phyloP scores from a whole-genome alignment of 2,113 vertebrate species.

The Callionymus lyra region DNA sequence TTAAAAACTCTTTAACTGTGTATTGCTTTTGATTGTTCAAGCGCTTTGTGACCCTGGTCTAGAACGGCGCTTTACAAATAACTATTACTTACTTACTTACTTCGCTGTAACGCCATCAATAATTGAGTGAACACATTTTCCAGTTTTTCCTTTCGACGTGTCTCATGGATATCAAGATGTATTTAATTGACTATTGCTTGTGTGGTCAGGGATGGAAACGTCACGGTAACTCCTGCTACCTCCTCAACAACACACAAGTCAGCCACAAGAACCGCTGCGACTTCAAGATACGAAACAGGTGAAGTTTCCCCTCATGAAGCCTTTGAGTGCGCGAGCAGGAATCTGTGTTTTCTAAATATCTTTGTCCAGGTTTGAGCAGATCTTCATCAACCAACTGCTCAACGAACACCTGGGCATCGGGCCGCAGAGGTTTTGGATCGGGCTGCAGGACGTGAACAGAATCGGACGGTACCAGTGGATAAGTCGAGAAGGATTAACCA shows the following conservation, averaged over 20 bases:
- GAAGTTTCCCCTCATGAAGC: not conserved
- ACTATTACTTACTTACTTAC: no score
- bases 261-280: constrained; percentile 78
- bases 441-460: constrained; percentile 73
- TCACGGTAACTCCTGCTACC: constrained; percentile 83
- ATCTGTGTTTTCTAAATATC: not conserved
- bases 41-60: no score
- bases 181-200: not conserved
- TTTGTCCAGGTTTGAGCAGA: constrained; percentile 85
- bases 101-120: no score
- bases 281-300: constrained; percentile 83
- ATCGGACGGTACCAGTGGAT: constrained; percentile 82
- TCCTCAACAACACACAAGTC: constrained; percentile 63
- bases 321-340: not conserved
- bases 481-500: constrained; percentile 37
- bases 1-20: no score
- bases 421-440: constrained; percentile 80
- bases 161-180: no score
- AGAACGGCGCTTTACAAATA: no score
- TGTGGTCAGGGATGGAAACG: constrained; percentile 76
- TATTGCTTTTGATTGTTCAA: no score
- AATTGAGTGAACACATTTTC: no score
- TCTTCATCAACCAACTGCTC: constrained; percentile 82
- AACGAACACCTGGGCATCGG: constrained; percentile 58
- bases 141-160: no score